phyloP scores from a whole-genome alignment of 92 coral and sea anemone genomes.

The Epizoanthus fatuus region DNA sequence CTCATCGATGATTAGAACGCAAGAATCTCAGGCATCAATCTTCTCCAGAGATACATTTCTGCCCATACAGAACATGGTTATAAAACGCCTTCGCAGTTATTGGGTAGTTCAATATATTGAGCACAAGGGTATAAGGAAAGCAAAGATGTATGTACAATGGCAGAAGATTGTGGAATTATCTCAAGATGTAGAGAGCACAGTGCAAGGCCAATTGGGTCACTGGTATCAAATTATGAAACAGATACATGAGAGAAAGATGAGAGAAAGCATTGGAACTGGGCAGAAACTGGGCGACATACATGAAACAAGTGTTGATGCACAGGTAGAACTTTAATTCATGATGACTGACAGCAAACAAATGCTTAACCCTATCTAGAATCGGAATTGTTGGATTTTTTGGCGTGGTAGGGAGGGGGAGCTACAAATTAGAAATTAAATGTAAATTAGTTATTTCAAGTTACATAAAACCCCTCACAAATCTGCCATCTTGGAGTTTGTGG shows the following conservation, averaged over 20 bases:
- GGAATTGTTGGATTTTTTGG: no score
- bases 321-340: background rate
- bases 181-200: background rate
- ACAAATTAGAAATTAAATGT: no score
- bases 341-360: no score
- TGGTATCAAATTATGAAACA: conserved; percentile 23
- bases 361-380: no score
- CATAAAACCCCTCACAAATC: no score
- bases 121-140: conserved; percentile 63
- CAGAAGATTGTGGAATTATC: conserved; percentile 35
- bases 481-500: no score
- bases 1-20: conserved; percentile 22
- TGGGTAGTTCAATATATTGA: conserved; percentile 91
- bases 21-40: conserved; percentile 70
- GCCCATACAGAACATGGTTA: conserved; percentile 70
- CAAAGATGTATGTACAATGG: conserved; percentile 20
- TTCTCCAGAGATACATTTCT: conserved; percentile 83
- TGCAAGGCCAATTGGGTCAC: background rate
- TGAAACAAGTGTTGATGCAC: background rate
- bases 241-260: background rate
- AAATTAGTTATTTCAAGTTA: no score
- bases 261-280: background rate
- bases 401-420: no score
- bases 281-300: conserved; percentile 2
- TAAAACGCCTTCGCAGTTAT: conserved; percentile 77